Conservation (phyloP, 2,113 vertebrate species). For the Machaerirhynchus nigripectus region DNA sequence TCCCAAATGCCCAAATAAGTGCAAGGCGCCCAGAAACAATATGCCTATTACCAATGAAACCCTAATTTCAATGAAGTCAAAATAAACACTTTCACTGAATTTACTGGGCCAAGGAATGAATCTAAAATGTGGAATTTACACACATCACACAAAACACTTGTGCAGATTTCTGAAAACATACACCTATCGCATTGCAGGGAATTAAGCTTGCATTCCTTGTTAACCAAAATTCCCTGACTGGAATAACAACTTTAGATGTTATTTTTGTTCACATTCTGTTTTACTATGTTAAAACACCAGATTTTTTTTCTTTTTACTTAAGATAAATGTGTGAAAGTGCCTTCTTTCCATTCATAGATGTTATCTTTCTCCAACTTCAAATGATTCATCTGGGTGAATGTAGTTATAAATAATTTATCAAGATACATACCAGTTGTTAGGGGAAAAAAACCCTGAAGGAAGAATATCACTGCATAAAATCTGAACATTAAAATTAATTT, state of each 20-base stretch:
- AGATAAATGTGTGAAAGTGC: constrained; percentile 49
- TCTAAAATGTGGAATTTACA: not conserved
- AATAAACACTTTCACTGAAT: not conserved
- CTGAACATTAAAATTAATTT: not conserved
- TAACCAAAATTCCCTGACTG: constrained; percentile 3
- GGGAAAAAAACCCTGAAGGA: not conserved
- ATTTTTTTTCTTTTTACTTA: constrained; percentile 16
- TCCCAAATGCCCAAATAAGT: not conserved
- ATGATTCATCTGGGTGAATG: constrained; percentile 38
- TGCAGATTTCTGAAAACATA: not conserved
- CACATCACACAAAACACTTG: not conserved
- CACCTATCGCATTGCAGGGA: not conserved
- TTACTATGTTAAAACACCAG: constrained; percentile 9
- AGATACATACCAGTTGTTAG: constrained; percentile 12
- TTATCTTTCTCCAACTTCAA: constrained; percentile 48
- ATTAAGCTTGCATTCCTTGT: not conserved
- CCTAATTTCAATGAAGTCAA: not conserved
- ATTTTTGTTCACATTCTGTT: constrained; percentile 23
- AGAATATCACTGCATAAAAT: constrained; percentile 34
- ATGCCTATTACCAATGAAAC: not conserved
- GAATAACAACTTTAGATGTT: constrained; percentile 16
- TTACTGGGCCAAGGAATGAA: not conserved
- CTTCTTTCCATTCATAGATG: constrained; percentile 51
- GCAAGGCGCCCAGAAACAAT: not conserved
- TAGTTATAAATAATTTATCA: constrained; percentile 56